Evolutionary conservation across 64 coral and sea anemone species (phyloP).

Genomic region (Acropora tenuis): DNA sequence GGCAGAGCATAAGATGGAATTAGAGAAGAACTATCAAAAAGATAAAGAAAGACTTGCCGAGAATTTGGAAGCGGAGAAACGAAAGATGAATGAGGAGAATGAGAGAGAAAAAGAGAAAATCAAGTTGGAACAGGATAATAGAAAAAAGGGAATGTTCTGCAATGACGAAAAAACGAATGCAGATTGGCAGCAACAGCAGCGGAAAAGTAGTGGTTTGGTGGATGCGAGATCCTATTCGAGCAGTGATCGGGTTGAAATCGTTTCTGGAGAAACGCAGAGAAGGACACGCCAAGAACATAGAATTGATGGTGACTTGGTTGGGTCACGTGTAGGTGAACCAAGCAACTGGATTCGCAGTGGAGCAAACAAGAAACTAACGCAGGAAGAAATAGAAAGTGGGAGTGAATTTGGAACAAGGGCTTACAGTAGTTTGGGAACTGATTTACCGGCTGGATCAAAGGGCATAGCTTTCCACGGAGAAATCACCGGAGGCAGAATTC

Average conservation of each 20-base stretch:
- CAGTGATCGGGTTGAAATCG: background rate
- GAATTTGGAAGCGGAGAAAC: conserved; percentile 64
- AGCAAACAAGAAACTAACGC: background rate
- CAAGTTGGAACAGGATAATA: conserved; percentile 17
- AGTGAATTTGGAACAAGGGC: background rate
- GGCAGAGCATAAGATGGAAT: conserved; percentile 74
- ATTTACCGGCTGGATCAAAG: background rate
- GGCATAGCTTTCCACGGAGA: background rate
- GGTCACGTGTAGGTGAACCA: background rate
- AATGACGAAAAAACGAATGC: background rate
- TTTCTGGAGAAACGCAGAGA: background rate
- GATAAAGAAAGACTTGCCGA: conserved; percentile 75
- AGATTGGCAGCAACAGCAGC: background rate
- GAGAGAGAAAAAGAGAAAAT: conserved; percentile 70
- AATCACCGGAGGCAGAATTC: background rate
- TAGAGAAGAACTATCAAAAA: conserved; percentile 72
- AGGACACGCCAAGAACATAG: background rate
- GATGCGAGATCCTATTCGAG: background rate
- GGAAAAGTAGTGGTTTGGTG: background rate
- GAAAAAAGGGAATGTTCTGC: background rate
- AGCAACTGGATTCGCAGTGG: background rate
- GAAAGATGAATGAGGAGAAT: conserved; percentile 69
- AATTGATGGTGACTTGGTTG: too few relatives aligned
- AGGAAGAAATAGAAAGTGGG: background rate
- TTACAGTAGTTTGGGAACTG: background rate